Evolutionary conservation across 2,888 invertebrate species (phyloP).

Genomic region (Homarus gammarus): DNA sequence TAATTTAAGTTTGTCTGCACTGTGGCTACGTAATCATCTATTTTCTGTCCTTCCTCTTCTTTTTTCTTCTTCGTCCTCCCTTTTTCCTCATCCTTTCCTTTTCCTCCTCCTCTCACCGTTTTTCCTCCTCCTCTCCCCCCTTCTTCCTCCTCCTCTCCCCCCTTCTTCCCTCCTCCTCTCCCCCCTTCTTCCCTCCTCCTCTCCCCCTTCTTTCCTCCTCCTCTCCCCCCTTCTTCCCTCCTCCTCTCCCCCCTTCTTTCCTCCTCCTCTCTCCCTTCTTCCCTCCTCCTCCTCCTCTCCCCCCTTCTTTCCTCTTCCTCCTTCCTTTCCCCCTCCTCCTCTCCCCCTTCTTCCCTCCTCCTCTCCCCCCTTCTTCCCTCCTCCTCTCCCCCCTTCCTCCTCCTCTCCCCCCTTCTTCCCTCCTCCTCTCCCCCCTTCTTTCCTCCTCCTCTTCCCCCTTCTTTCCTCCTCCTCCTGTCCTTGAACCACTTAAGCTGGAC

Average conservation of each 20-base stretch:
- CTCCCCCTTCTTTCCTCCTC: neutral
- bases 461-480: too few relatives aligned
- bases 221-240: neutral
- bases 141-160: neutral
- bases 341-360: neutral
- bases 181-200: neutral
- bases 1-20: too few relatives aligned
- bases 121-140: neutral
- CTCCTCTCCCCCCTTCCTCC: neutral
- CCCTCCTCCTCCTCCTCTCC: neutral
- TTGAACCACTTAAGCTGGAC: too few relatives aligned
- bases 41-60: neutral
- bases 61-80: neutral
- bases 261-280: neutral
- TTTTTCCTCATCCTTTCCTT: neutral
- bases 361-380: neutral
- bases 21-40: too few relatives aligned
- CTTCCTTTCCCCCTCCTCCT: constrained; percentile 12
- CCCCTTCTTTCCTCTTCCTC: neutral
- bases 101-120: neutral
- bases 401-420: neutral
- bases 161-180: neutral
- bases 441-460: neutral
- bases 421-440: neutral
- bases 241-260: neutral